Percentiles rank a stretch among this genome's conserved stretches.
These are phyloP conservation scores for Orthosia cruda DNA, from an alignment of 2,888 invertebrate genomes.

Conservation along the genomic window DNA sequence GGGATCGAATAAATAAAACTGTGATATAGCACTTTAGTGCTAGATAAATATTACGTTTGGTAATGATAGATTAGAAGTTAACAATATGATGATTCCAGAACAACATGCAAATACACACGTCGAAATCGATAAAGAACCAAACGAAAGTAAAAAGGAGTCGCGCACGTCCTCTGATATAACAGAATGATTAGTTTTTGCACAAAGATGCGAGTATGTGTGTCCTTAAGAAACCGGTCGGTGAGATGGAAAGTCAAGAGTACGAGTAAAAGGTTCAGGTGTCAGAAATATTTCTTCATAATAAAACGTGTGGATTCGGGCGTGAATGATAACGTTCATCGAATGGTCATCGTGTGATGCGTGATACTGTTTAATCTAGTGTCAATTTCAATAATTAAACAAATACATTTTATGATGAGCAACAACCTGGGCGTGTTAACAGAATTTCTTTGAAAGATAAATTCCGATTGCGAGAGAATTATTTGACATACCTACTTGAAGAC, in stretches of 20 bases:
- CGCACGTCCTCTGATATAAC: neutral
- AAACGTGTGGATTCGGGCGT: slow-evolving; percentile 34
- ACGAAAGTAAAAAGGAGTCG: neutral
- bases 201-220: slow-evolving; percentile 25
- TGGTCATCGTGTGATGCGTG: slow-evolving; percentile 58
- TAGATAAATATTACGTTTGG: slow-evolving; percentile 23
- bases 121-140: neutral
- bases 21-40: slow-evolving; percentile 23
- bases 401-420: slow-evolving; percentile 11
- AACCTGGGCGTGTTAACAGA: neutral
- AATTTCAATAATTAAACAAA: slow-evolving; percentile 49
- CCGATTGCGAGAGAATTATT: slow-evolving; percentile 5
- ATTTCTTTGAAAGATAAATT: neutral
- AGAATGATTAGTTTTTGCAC: neutral
- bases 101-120: slow-evolving; percentile 1
- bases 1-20: slow-evolving; percentile 30
- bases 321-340: slow-evolving; percentile 44
- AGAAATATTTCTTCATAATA: slow-evolving; percentile 25
- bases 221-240: slow-evolving; percentile 21
- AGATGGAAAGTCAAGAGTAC: slow-evolving; percentile 17
- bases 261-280: slow-evolving; percentile 45
- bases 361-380: slow-evolving; percentile 51
- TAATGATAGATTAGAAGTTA: slow-evolving; percentile 24
- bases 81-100: slow-evolving; percentile 18
- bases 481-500: slow-evolving; percentile 1